Evolutionary conservation across 2,888 invertebrate species (phyloP), one percentile per base, ranked within the genome.

Genomic region (Chrysina gloriosa): DNA sequence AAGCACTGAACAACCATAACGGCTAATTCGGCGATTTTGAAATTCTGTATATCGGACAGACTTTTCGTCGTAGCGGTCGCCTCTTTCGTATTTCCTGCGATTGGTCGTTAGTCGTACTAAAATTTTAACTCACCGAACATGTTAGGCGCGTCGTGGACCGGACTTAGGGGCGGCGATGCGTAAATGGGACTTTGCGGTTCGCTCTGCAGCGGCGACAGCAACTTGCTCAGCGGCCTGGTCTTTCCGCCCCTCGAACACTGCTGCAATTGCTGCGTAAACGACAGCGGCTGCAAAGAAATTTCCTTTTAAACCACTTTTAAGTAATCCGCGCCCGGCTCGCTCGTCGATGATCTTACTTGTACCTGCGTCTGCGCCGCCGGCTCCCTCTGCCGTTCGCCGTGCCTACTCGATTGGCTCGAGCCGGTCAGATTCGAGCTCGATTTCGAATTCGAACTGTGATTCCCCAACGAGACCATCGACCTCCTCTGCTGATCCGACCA

Each of bases 181-280:
- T 89, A 89, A 71, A 93, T 92, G 73, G 93, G 87, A 84, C 88
- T 88, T 83, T 89, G 89, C 0, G 90, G 90, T 76, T 90, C 90
- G 76, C 89, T 89, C 73, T 89, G 87, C 65, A 87, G 77, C 6
- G 87, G 88, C 36, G 86, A 87, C 67, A 88, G 77, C 50, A 90
- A 81, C 76, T 89, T 88, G 72, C 88, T 87, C 39, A 89, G 82
- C 0, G 92, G 89, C 36, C 92, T 85, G 67, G 86, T 86, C 75
- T 89, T 89, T 7, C 87, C 83, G 78, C 89, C 89, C 69, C 93
- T 86, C 0, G 93, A 91, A 80, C 93, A 92, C 72, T 94, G 91
- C 73, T 96, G 96, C 63, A 97, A 87, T 85, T 96, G 96, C 83
- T 96, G 96, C 1, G 96, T 96, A 84, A 96, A 97, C 54, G 96